These are phyloP conservation scores for Porphyrio hochstetteri DNA, from an alignment of 2,113 vertebrate genomes.

Conservation along the genomic window DNA sequence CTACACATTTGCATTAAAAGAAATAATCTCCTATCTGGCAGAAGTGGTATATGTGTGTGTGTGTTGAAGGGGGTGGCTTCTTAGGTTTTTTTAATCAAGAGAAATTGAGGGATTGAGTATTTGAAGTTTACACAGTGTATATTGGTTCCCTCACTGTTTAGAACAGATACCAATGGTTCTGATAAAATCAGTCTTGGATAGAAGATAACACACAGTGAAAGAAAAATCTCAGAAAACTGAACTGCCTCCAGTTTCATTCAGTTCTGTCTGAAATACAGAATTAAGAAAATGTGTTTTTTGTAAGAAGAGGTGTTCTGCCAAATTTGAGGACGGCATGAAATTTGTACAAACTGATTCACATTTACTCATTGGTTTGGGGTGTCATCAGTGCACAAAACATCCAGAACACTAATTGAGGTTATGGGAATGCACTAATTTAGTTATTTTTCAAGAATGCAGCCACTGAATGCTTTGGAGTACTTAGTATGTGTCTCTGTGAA, in stretches of 20 bases:
- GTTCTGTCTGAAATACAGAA: neutral
- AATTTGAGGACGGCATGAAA: neutral
- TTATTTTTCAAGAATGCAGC: neutral
- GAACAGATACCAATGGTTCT: neutral
- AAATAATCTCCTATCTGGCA: neutral
- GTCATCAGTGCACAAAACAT: neutral
- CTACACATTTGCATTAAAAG: neutral
- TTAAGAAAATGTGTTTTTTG: neutral
- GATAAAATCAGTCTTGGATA: neutral
- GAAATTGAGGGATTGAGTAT: neutral
- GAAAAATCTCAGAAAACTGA: neutral
- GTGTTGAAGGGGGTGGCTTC: too few relatives aligned
- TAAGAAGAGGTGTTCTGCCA: neutral
- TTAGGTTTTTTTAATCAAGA: neutral
- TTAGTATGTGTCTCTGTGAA: neutral
- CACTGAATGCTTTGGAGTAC: neutral
- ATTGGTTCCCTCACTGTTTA: neutral
- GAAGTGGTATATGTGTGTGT: neutral
- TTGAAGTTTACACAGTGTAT: neutral
- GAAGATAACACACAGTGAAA: neutral
- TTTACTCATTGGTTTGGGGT: neutral
- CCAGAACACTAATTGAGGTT: neutral
- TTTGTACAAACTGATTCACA: neutral
- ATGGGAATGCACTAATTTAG: neutral
- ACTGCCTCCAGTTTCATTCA: neutral